Evolutionary conservation across 2,888 invertebrate species (phyloP).

Genomic region (Stenurella melanura): DNA sequence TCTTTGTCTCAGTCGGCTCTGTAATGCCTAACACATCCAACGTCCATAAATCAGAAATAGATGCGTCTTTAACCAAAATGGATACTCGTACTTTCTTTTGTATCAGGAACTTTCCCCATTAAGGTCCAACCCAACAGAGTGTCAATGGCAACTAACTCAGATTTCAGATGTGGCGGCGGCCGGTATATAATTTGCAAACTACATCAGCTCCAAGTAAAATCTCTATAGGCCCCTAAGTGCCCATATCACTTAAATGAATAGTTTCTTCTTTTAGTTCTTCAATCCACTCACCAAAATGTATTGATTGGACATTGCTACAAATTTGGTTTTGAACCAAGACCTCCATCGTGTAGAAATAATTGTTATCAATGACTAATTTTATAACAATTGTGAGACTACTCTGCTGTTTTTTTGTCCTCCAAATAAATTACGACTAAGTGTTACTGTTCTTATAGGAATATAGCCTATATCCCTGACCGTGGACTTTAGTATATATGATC

Average conservation of each 20-base stretch:
- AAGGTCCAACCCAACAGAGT: no score
- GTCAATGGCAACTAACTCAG: background rate
- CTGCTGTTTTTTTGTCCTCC: conserved; percentile 63
- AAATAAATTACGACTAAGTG: conserved; percentile 64
- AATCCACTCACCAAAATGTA: no score
- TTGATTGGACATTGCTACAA: no score
- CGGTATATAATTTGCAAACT: background rate
- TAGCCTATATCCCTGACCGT: conserved; percentile 24
- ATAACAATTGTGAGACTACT: no score
- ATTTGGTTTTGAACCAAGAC: background rate
- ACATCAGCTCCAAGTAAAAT: background rate
- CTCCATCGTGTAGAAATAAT: background rate
- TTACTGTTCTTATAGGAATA: conserved; percentile 27
- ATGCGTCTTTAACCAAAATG: background rate
- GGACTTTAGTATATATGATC: conserved; percentile 36
- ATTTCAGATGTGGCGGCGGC: background rate
- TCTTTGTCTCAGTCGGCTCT: no score
- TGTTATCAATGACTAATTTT: background rate
- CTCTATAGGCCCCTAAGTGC: background rate
- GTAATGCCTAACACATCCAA: no score
- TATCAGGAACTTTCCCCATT: background rate
- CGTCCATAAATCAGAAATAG: no score
- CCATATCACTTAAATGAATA: background rate
- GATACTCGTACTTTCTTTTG: background rate
- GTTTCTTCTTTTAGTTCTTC: no score